Conservation (phyloP, 2,797 vertebrate species). For the Diceros bicornis region DNA sequence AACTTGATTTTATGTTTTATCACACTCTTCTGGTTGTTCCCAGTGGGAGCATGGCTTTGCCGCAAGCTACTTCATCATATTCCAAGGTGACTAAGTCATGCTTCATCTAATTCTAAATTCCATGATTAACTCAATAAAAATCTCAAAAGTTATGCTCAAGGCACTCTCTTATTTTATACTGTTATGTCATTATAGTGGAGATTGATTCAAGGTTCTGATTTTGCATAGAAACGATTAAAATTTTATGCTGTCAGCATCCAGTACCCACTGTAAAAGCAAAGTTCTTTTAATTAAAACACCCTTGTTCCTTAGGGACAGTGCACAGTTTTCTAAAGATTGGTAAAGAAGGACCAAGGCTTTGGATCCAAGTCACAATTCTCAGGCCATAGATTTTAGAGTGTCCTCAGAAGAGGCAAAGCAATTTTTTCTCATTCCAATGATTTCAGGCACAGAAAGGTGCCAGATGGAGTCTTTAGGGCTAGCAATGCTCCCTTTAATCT, state of each 20-base stretch:
- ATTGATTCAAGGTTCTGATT: slow-evolving; percentile 32
- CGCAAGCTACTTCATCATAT: background rate
- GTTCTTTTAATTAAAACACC: background rate
- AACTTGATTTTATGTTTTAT: background rate
- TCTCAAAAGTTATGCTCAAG: background rate
- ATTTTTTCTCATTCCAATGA: background rate
- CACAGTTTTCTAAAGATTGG: background rate
- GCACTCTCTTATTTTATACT: background rate
- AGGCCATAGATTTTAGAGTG: background rate
- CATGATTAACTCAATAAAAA: background rate
- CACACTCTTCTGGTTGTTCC: background rate
- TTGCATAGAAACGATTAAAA: background rate
- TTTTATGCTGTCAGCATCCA: background rate
- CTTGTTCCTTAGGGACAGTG: background rate
- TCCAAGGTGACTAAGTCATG: background rate
- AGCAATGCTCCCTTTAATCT: background rate
- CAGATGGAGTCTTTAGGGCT: background rate
- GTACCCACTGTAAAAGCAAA: background rate
- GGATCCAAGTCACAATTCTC: background rate
- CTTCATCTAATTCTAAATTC: slow-evolving; percentile 42
- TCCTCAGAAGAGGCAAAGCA: background rate
- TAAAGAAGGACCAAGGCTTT: background rate
- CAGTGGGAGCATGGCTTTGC: background rate
- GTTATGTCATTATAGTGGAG: background rate
- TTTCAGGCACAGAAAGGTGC: background rate